phyloP scores from a whole-genome alignment of 2,888 invertebrate genomes.

The Temnothorax rugatulus region DNA sequence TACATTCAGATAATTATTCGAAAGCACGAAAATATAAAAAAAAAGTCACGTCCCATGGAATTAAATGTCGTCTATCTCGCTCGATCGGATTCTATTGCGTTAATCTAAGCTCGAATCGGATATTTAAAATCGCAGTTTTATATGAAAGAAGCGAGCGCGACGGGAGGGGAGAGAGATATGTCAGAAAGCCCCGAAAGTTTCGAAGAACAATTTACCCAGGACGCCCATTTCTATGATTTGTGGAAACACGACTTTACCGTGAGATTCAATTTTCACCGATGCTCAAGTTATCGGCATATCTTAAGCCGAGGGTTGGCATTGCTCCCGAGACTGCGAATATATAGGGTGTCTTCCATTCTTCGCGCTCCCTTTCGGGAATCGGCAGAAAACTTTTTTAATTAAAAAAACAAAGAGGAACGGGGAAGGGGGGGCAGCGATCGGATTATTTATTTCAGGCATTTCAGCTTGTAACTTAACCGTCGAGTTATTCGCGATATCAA shows the following conservation, averaged over 20 bases:
- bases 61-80: background rate
- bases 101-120: background rate
- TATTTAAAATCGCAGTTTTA: constrained; percentile 28
- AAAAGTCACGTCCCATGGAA: background rate
- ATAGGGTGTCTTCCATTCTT: constrained; percentile 35
- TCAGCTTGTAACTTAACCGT: background rate
- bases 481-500: background rate
- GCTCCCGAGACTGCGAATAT: constrained; percentile 47
- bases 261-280: constrained; percentile 56
- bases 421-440: background rate
- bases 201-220: constrained; percentile 45
- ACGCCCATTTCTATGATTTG: constrained; percentile 48
- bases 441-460: constrained; percentile 17
- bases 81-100: background rate
- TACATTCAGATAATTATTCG: background rate
- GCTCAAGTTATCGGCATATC: constrained; percentile 57
- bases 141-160: background rate
- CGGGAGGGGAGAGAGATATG: background rate
- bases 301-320: constrained; percentile 39
- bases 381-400: constrained; percentile 40
- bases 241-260: constrained; percentile 55
- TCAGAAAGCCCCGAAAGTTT: constrained; percentile 43
- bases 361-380: constrained; percentile 7
- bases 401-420: background rate
- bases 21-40: background rate